Evolutionary conservation across 2,888 invertebrate species (phyloP), one percentile per base, ranked within the genome.

Genomic region (Luffia ferchaultella): DNA sequence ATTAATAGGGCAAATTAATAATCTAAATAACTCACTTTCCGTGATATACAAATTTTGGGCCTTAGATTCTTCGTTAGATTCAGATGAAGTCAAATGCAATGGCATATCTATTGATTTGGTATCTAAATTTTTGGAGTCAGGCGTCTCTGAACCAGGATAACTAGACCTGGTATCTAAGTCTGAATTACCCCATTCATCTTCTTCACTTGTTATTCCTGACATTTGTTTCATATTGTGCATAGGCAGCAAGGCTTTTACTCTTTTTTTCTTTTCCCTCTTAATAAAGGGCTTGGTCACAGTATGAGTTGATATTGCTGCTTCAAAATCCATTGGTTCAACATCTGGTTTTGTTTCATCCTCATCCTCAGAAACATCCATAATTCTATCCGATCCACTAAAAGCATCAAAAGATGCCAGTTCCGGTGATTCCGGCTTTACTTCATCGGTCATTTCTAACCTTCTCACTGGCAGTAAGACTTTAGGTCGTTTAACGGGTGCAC

Each of bases 141-240:
- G 82, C 0, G 76, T 73, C 0, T 68, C 74, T 0, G 80, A 80
- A 5, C 76, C 62, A 0, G 78, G 78, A 60, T 68, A 78, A 57
- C 78, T 80, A 1, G 78, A 80, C 59, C 72, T 62, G 0, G 80
- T 79, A 2, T 82, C 82, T 18, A 75, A 53, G 50, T 80, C 80
- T 2, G 80, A 83, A 0, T 60, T 65, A 5, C 62, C 63, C 74
- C 72, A 76, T 2, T 83, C 82, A 2, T 82, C 82, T 1, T 80
- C 82, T 42, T 82, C 82, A 51, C 77, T 80, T 1, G 60, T 40
- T 7, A 9, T 40, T 40, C 7, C 12, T 7, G 7, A 9, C 7
- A 40, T 9, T 40, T 40, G 12, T 40, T 40, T 40, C 12, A 9
- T 40, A 40, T 7, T n/a, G n/a, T n/a, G n/a, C n/a, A n/a, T n/a